Evolutionary conservation across 2,888 invertebrate genomes (phyloP).

Genomic region (Scrobipalpa costella): DNA sequence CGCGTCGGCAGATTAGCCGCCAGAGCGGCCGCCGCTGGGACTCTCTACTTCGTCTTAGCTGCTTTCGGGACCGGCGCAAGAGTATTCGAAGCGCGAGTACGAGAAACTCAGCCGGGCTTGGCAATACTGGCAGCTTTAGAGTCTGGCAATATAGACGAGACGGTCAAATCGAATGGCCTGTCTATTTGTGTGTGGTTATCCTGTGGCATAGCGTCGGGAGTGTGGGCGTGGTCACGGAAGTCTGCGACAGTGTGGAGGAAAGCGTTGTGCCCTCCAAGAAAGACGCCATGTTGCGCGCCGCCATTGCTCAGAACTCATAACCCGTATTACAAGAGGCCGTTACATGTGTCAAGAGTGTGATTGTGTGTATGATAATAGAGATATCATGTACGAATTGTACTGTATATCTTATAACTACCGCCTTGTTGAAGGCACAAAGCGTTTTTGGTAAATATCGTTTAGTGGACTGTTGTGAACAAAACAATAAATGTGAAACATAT

Average conservation of each 20-base stretch:
- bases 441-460: not conserved
- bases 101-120: slow-evolving; percentile 69
- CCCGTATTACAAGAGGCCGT: slow-evolving; percentile 69
- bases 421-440: not conserved
- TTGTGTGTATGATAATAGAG: slow-evolving; percentile 32
- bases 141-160: slow-evolving; percentile 49
- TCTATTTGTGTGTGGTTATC: slow-evolving; percentile 80
- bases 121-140: slow-evolving; percentile 77
- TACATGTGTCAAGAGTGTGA: slow-evolving; percentile 73
- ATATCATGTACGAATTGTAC: slow-evolving; percentile 27
- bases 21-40: slow-evolving; percentile 88
- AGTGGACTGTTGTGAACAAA: not conserved
- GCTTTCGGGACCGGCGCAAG: slow-evolving; percentile 86
- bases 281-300: slow-evolving; percentile 63
- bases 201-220: slow-evolving; percentile 79
- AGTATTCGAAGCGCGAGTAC: slow-evolving; percentile 81
- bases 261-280: slow-evolving; percentile 73
- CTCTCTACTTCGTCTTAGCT: slow-evolving; percentile 88
- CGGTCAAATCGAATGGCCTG: slow-evolving; percentile 64
- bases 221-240: slow-evolving; percentile 85
- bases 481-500: slow-evolving; percentile 33
- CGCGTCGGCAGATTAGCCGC: slow-evolving; percentile 86
- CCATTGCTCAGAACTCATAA: slow-evolving; percentile 63
- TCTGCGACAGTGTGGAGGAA: slow-evolving; percentile 82
- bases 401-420: not conserved